These are phyloP conservation scores for Sitophilus oryzae DNA, from an alignment of 1,140 invertebrate species.

Conservation along the genomic window DNA sequence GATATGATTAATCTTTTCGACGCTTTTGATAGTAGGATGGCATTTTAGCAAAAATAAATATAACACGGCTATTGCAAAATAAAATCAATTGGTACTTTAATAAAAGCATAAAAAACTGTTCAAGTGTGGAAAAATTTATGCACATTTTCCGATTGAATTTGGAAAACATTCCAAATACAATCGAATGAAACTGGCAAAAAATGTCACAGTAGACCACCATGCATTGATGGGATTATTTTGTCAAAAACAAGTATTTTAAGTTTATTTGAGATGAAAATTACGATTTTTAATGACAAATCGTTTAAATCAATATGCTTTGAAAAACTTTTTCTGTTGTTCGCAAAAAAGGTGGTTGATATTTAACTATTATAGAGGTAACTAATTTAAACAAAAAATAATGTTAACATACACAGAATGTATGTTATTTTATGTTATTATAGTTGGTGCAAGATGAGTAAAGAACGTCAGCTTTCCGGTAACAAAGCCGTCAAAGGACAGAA, in stretches of 20 bases:
- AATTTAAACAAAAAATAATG: too few species aligned
- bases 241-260: conserved; percentile 20
- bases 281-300: conserved; percentile 21
- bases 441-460: too few species aligned
- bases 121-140: too few species aligned
- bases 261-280: conserved; percentile 13
- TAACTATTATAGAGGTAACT: too few species aligned
- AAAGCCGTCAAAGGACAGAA: too few species aligned
- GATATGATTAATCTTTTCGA: conserved; percentile 26
- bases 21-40: conserved; percentile 8
- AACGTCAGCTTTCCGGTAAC: too few species aligned
- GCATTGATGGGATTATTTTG: conserved; percentile 18
- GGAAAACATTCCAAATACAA: background rate
- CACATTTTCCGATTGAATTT: background rate
- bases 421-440: too few species aligned
- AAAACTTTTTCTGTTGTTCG: conserved; percentile 29
- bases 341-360: conserved; percentile 24
- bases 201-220: conserved; percentile 5
- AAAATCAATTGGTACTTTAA: too few species aligned
- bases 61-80: too few species aligned
- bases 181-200: background rate
- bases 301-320: conserved; percentile 34
- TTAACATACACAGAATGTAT: too few species aligned
- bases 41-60: too few species aligned
- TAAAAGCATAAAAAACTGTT: too few species aligned